Percentiles rank a stretch among this genome's conserved stretches.
phyloP scores from a whole-genome alignment of 2,888 invertebrate genomes.

The Lepidocyrtoides sp. region DNA sequence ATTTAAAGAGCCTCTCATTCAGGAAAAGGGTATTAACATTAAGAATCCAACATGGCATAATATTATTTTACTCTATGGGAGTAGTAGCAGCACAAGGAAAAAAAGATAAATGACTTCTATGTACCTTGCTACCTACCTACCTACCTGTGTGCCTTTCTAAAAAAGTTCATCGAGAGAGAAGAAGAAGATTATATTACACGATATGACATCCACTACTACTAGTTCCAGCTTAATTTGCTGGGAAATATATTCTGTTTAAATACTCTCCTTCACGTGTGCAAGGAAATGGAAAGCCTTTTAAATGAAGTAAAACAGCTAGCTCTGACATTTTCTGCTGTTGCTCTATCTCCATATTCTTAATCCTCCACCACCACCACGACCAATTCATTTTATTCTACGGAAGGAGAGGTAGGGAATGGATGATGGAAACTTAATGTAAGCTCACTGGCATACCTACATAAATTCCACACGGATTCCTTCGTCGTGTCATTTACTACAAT shows the following conservation, averaged over 20 bases:
- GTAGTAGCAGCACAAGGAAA: not conserved
- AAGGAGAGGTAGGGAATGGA: too few species aligned
- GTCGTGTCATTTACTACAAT: constrained; percentile 26
- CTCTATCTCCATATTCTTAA: not conserved
- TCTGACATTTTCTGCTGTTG: constrained; percentile 45
- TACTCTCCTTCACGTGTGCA: not conserved
- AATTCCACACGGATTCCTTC: constrained; percentile 51
- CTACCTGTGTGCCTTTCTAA: constrained; percentile 20
- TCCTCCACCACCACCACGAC: not conserved
- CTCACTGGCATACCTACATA: not conserved
- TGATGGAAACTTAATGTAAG: too few species aligned
- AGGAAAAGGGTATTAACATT: constrained; percentile 64
- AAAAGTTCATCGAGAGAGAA: constrained; percentile 56
- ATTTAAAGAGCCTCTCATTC: constrained; percentile 49
- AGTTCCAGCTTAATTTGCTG: constrained; percentile 2
- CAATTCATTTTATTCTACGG: not conserved
- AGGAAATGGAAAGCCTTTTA: not conserved
- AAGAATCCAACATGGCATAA: constrained; percentile 46
- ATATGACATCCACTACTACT: constrained; percentile 34
- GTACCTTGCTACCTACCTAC: not conserved
- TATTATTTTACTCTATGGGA: not conserved
- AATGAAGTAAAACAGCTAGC: too few species aligned
- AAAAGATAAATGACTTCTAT: not conserved
- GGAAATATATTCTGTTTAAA: not conserved
- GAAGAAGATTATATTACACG: constrained; percentile 12